Base-by-base conservation (phyloP, 2,888 invertebrate species). In the Pollenia amentaria region DNA sequence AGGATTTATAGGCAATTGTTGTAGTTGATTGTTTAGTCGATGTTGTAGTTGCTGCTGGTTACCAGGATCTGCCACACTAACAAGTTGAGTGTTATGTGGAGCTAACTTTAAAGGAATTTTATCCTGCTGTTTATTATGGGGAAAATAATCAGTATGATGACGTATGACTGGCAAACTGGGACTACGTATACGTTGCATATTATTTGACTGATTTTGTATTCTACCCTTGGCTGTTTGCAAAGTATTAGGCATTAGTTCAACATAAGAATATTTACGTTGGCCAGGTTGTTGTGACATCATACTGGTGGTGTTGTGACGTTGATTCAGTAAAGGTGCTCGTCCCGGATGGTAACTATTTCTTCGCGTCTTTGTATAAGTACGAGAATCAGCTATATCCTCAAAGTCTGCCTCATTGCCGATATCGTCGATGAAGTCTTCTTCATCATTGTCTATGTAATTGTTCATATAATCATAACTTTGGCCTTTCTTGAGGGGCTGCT, bases 81-180 rank as follows among this genome's bases (percentile, higher is more conserved):
- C 80, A 72, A 87, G 87, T 80, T 87, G 87, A 65, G 76, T 84
- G 38, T 78, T 80, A 46, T 65, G 62, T 29, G 80, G 69, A 55
- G 73, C 10, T 60, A 79, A 69, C 42, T 84, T 84, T 75, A 84
- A 62, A 79, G 84, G 78, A 84, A 75, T 82, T 77, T 87, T 88
- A 51, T 88, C 84, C 60, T 88, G 85, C 12, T 80, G 90, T 44
- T 89, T 90, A 77, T 89, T 87, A 46, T 88, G 85, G 42, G 73
- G 42, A 0, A 87, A 88, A 82, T 91, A 89, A 60, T 91, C 90
- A 29, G 73, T 75, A 83, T 90, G 89, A 57, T 93, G 92, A 18
- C 95, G 92, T 87, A 96, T 96, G 0, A 96, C 95, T 6, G 96
- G 96, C 84, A 96, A 92, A 90, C 96, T 96, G 38, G 96, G 96